Conservation (phyloP, 2,797 vertebrate species). For the Sebastes nivosus region DNA sequence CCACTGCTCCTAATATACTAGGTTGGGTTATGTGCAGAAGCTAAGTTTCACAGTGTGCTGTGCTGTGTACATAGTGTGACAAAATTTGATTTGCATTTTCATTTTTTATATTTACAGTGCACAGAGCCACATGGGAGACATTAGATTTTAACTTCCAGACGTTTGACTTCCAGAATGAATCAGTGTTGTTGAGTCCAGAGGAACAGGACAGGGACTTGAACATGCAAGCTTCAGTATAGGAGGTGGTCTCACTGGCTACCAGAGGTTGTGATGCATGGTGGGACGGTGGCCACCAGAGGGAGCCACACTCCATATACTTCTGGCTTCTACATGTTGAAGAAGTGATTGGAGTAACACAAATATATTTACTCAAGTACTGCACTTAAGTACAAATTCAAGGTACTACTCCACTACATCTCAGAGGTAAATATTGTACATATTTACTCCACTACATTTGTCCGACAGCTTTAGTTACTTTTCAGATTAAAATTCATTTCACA, state of each 20-base stretch:
- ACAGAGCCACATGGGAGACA: too few relatives aligned
- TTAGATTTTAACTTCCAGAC: too few relatives aligned
- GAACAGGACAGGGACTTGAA: neutral
- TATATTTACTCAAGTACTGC: neutral
- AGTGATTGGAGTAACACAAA: neutral
- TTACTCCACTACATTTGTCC: neutral
- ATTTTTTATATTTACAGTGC: too few relatives aligned
- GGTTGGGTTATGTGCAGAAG: too few relatives aligned
- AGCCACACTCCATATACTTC: neutral
- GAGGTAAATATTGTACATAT: neutral
- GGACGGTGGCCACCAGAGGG: neutral
- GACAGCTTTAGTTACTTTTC: too few relatives aligned
- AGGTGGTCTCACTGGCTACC: neutral
- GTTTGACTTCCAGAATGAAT: too few relatives aligned
- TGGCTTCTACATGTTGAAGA: neutral
- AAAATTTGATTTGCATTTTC: rapidly evolving
- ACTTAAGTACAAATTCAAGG: neutral
- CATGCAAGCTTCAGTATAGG: neutral
- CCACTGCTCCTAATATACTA: too few relatives aligned
- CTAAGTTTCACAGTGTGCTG: too few relatives aligned
- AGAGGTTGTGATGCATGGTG: neutral
- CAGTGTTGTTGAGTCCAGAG: too few relatives aligned
- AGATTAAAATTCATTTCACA: too few relatives aligned
- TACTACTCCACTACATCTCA: neutral
- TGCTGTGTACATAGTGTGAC: too few relatives aligned